Conservation (phyloP, 1,140 invertebrate species). For the Zaprionus capensis region DNA sequence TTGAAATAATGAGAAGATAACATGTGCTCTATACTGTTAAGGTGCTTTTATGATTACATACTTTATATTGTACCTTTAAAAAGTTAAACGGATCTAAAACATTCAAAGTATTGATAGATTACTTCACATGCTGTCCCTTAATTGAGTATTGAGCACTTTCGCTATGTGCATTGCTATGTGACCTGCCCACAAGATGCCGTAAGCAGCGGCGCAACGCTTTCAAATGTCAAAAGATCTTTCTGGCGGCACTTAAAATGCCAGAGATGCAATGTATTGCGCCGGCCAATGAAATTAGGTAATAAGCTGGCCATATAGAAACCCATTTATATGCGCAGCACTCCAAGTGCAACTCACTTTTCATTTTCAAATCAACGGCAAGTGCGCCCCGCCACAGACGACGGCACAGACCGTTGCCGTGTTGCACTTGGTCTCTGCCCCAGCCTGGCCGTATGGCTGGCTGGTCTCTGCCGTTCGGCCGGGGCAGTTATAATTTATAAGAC, state of each 20-base stretch:
- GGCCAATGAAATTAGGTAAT: constrained; percentile 80
- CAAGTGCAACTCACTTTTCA: constrained; percentile 75
- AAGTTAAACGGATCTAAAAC: neutral
- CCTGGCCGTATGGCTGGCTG: neutral
- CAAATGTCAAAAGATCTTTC: constrained; percentile 55
- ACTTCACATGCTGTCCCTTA: neutral
- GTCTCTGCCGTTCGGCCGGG: constrained; percentile 6
- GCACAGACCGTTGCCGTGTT: neutral
- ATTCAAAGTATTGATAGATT: neutral
- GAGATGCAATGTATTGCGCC: constrained; percentile 50
- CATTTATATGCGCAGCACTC: constrained; percentile 38
- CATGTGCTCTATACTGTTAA: too few relatives aligned
- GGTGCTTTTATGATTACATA: too few relatives aligned
- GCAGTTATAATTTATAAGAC: constrained; percentile 76
- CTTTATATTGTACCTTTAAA: neutral
- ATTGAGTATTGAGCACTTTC: neutral
- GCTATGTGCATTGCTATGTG: neutral
- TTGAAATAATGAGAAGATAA: too few relatives aligned
- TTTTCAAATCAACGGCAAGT: constrained; percentile 80
- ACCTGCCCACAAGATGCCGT: constrained; percentile 21
- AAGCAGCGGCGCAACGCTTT: constrained; percentile 44
- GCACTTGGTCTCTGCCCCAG: too few relatives aligned
- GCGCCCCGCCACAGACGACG: constrained; percentile 40
- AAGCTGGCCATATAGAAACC: constrained; percentile 66
- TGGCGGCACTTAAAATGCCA: constrained; percentile 72